Evolutionary conservation across 2,888 invertebrate genomes (phyloP).

Genomic region (Spisula solida): DNA sequence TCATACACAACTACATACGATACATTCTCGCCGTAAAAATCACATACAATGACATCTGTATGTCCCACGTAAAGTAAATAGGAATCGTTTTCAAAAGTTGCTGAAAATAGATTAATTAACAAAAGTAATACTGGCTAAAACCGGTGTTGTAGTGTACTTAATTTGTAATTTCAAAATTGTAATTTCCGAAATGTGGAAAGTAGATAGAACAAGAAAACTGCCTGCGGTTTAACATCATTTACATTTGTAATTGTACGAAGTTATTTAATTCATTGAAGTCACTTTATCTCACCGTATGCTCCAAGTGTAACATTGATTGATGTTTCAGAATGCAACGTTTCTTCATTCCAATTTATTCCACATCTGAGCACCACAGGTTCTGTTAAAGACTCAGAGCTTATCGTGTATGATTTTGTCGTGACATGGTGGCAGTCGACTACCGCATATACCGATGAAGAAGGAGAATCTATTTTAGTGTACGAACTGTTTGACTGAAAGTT

Average conservation of each 20-base stretch:
- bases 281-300: neutral
- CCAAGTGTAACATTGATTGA: neutral
- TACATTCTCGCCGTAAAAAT: conserved; percentile 2
- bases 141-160: too few species aligned
- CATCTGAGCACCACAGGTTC: neutral
- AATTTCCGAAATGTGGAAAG: too few species aligned
- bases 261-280: neutral
- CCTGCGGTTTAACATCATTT: too few species aligned
- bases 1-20: neutral
- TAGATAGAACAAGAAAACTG: too few species aligned
- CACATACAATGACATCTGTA: neutral
- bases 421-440: neutral
- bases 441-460: neutral
- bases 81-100: neutral
- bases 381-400: neutral
- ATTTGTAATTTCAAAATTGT: too few species aligned
- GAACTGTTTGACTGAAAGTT: neutral
- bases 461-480: neutral
- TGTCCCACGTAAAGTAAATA: neutral
- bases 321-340: neutral
- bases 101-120: neutral
- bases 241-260: too few species aligned
- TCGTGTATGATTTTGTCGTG: neutral
- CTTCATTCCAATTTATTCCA: neutral
- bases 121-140: too few species aligned